phyloP scores from a whole-genome alignment of 2,888 invertebrate genomes.

The Drosophila maculinotata region DNA sequence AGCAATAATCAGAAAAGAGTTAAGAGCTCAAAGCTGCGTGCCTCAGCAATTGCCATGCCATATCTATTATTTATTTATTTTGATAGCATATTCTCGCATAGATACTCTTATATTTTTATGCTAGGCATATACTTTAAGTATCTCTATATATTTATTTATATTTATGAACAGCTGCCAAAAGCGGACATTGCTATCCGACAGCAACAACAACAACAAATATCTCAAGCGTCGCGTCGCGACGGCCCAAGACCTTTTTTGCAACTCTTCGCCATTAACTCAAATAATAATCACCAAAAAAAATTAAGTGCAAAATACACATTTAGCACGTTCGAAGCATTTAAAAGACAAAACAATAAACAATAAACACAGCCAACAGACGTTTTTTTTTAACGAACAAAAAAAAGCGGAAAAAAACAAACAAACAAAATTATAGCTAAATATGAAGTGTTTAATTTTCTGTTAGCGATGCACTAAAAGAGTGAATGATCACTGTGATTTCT shows the following conservation, averaged over 20 bases:
- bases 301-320: constrained; percentile 55
- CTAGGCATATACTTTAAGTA: constrained; percentile 8
- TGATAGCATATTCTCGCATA: constrained; percentile 34
- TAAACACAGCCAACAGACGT: constrained; percentile 38
- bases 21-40: constrained; percentile 37
- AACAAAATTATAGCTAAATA: constrained; percentile 25
- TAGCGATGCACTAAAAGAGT: constrained; percentile 13
- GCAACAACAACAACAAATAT: constrained; percentile 9
- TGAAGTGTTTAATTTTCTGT: constrained; percentile 24
- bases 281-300: constrained; percentile 47
- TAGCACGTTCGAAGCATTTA: constrained; percentile 58
- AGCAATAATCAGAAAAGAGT: constrained; percentile 48
- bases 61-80: constrained; percentile 28
- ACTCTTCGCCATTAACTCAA: constrained; percentile 44
- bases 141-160: constrained; percentile 20
- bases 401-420: constrained; percentile 5
- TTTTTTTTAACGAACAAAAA: constrained; percentile 31
- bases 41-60: constrained; percentile 30
- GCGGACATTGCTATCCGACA: constrained; percentile 21
- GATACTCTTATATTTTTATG: constrained; percentile 17
- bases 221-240: constrained; percentile 22
- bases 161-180: constrained; percentile 32
- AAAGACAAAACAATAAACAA: constrained; percentile 50
- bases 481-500: constrained; percentile 19
- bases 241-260: constrained; percentile 39